A percentile compares a stretch with the other conserved stretches of the same genome.
Conservation (phyloP, 92 coral and sea anemone genomes). For the Muricea muricata region DNA sequence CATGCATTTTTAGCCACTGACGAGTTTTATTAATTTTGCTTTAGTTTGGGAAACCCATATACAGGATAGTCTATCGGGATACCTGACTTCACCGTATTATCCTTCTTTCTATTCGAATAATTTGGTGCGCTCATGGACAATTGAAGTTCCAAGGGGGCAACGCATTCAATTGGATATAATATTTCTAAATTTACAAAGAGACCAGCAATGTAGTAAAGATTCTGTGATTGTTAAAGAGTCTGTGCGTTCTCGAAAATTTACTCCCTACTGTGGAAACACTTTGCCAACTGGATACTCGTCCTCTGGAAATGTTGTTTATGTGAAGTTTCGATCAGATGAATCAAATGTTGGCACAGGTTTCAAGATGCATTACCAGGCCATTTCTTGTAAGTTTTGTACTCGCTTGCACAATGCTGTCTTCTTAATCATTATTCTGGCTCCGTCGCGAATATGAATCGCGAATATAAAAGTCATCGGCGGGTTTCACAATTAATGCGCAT, state of each 20-base stretch:
- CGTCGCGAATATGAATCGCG: too few relatives aligned
- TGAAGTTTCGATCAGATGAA: slow-evolving; percentile 61
- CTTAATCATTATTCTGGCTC: too few relatives aligned
- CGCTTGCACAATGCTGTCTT: too few relatives aligned
- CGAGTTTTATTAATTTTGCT: background rate
- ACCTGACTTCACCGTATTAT: slow-evolving; percentile 71
- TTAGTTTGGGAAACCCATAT: background rate
- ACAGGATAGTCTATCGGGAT: slow-evolving; percentile 34
- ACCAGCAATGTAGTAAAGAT: slow-evolving; percentile 60
- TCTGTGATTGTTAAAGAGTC: slow-evolving; percentile 73
- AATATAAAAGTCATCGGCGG: too few relatives aligned
- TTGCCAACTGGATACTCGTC: slow-evolving; percentile 64
- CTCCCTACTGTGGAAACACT: slow-evolving; percentile 71
- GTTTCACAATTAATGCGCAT: too few relatives aligned
- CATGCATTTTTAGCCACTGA: too few relatives aligned
- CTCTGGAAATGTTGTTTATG: slow-evolving; percentile 57
- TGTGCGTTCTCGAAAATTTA: slow-evolving; percentile 28
- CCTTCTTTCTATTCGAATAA: slow-evolving; percentile 70
- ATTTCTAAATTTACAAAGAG: slow-evolving; percentile 48
- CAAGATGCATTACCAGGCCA: slow-evolving; percentile 51
- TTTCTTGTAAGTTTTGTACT: background rate
- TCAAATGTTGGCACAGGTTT: slow-evolving; percentile 53
- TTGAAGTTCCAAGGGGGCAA: slow-evolving; percentile 59
- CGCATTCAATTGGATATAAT: slow-evolving; percentile 61
- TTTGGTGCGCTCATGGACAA: slow-evolving; percentile 64